Evolutionary conservation across 2,113 vertebrate genomes (phyloP), one percentile per base, ranked within the genome.

Genomic region (Caranx ignobilis): DNA sequence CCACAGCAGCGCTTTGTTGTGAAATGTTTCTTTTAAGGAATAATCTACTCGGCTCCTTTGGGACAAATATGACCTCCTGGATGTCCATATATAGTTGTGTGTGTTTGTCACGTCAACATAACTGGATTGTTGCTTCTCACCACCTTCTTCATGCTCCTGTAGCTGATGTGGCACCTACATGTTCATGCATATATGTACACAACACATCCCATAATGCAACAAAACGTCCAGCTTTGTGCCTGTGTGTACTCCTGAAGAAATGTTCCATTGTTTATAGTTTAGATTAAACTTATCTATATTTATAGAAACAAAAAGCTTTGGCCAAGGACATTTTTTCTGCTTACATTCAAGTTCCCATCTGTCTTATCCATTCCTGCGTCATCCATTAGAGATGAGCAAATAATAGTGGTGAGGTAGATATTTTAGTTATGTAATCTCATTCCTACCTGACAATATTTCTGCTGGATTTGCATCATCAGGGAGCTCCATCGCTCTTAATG

Each of bases 241-340:
- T 13, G 9, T 26, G 9, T 67, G 32, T 16, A 41, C 21, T 59
- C 35, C 75, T 21, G 32, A 82, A 63, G 15, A 76, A n/a, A 68
- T 66, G 39, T 84, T 74, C 54, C 26, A 67, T 60, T 81, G 60
- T 80, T 80, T 70, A 73, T 59, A 77, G 35, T 43, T 82, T 45
- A 71, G 31, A 72, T 72, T 63, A 72, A 34, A 12, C 10, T 70
- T 71, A 77, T 86, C 66, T 61, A 6, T 75, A 71, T 82, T 87
- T 63, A 77, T 52, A 79, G 41, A 57, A 72, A 65, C 52, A 32
- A 12, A 56, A 41, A 26, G 12, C 18, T 62, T 12, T 15, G 16
- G 70, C 72, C 65, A 67, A 41, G 21, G 78, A 77, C 34, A 18
- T 64, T 50, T 60, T 77, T 52, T 67, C 39, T 56, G 13, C 59